Evolutionary conservation across 2,113 vertebrate species (phyloP).

Genomic region (Calyptomena viridis): DNA sequence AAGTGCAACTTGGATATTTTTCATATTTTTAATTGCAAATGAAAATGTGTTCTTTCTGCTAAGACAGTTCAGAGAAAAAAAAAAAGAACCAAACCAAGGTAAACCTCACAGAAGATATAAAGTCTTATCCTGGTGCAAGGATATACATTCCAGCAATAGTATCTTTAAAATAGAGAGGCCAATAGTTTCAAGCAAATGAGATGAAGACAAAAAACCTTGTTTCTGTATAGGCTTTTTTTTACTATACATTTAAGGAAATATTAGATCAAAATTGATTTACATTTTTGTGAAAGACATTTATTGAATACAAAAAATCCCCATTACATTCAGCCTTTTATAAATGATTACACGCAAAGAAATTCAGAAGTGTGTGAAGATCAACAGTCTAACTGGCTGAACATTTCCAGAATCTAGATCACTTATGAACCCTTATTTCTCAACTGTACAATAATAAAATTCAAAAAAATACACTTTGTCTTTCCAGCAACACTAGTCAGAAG

Average conservation of each 20-base stretch:
- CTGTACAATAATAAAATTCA: conserved; percentile 54
- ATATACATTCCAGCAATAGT: neutral
- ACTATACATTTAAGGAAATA: conserved; percentile 44
- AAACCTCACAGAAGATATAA: neutral
- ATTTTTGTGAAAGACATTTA: conserved; percentile 69
- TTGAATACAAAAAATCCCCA: conserved; percentile 58
- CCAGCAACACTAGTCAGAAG: conserved; percentile 50
- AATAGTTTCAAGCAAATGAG: neutral
- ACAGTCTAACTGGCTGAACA: conserved; percentile 53
- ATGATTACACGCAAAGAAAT: conserved; percentile 50
- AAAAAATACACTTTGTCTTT: conserved; percentile 51
- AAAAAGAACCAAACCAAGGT: neutral
- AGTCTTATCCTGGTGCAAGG: neutral
- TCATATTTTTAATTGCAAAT: neutral
- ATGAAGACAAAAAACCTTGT: neutral
- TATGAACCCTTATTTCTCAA: conserved; percentile 34
- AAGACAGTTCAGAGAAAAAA: neutral
- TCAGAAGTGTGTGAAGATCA: neutral
- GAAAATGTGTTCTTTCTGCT: neutral
- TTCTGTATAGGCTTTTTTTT: neutral
- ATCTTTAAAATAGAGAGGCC: neutral
- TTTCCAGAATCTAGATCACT: conserved; percentile 17
- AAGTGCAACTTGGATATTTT: neutral
- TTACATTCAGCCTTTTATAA: conserved; percentile 61
- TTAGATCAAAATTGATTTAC: conserved; percentile 36